A percentile compares a stretch with the other conserved stretches of the same genome.
These are phyloP conservation scores for Drosophila kanekoi DNA, from an alignment of 2,888 invertebrate genomes.

Conservation along the genomic window DNA sequence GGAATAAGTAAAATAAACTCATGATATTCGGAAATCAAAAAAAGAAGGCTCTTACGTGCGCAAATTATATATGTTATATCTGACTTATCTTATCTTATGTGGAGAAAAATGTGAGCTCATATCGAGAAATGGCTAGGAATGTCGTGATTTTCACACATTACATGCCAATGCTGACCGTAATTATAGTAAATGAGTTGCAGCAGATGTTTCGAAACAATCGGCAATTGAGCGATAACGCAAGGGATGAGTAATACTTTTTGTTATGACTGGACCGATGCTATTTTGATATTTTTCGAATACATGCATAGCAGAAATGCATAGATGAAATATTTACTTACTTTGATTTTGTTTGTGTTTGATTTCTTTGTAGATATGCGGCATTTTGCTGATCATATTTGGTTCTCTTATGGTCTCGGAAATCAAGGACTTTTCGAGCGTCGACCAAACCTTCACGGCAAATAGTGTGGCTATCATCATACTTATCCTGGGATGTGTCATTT, in stretches of 20 bases:
- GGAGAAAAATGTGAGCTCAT: slow-evolving; percentile 31
- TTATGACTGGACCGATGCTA: slow-evolving; percentile 24
- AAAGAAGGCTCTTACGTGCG: slow-evolving; percentile 12
- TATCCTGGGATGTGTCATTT: slow-evolving; percentile 89
- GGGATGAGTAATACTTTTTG: slow-evolving; percentile 54
- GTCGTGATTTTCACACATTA: slow-evolving; percentile 40
- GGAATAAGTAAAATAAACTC: slow-evolving; percentile 8
- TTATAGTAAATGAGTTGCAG: slow-evolving; percentile 53
- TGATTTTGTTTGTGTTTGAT: too few relatives aligned
- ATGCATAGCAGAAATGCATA: too few relatives aligned
- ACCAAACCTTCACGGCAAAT: slow-evolving; percentile 85
- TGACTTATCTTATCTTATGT: slow-evolving; percentile 62
- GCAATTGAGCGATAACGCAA: slow-evolving; percentile 9
- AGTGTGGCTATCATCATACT: slow-evolving; percentile 89
- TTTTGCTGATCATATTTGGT: slow-evolving; percentile 89
- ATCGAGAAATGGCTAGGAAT: slow-evolving; percentile 26
- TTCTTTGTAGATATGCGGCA: slow-evolving; percentile 88
- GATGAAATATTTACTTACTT: not conserved
- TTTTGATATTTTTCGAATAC: not conserved
- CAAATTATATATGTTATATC: slow-evolving; percentile 17
- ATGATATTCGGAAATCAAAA: slow-evolving; percentile 2
- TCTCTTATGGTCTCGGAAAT: slow-evolving; percentile 88
- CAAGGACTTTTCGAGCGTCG: slow-evolving; percentile 85
- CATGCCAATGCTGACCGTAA: slow-evolving; percentile 47
- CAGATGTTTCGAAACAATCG: slow-evolving; percentile 40